Percentiles rank a stretch among this genome's conserved stretches.
Conservation (phyloP, 2,888 invertebrate species). For the Actias luna region DNA sequence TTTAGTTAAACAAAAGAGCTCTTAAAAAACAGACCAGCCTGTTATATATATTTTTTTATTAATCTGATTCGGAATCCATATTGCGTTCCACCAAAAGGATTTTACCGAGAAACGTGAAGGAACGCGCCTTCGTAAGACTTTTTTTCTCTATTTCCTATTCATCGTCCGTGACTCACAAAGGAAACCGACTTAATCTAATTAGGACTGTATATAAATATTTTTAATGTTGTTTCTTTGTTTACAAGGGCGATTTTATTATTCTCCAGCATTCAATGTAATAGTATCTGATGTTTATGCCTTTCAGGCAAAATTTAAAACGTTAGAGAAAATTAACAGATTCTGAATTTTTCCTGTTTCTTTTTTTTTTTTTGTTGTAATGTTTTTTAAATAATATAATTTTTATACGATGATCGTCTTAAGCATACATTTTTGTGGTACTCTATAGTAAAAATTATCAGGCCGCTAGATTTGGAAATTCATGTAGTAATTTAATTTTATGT, state of each 20-base stretch:
- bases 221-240: slow-evolving; percentile 14
- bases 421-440: too few relatives aligned
- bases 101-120: slow-evolving; percentile 55
- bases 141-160: slow-evolving; percentile 24
- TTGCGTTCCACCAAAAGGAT: slow-evolving; percentile 22
- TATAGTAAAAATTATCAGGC: too few relatives aligned
- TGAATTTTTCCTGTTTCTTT: too few relatives aligned
- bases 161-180: slow-evolving; percentile 58
- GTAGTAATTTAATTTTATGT: too few relatives aligned
- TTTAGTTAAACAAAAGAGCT: background rate
- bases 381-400: too few relatives aligned
- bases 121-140: slow-evolving; percentile 58
- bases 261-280: background rate
- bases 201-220: slow-evolving; percentile 46
- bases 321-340: too few relatives aligned
- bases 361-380: too few relatives aligned
- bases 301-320: too few relatives aligned
- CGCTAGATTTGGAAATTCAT: too few relatives aligned
- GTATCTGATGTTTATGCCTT: too few relatives aligned
- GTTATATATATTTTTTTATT: background rate
- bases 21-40: background rate
- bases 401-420: too few relatives aligned
- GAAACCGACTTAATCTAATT: slow-evolving; percentile 58
- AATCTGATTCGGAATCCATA: background rate
- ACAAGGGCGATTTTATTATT: background rate